These are phyloP conservation scores for Leguminivora glycinivorella DNA, from an alignment of 1,140 invertebrate species.

Conservation along the genomic window DNA sequence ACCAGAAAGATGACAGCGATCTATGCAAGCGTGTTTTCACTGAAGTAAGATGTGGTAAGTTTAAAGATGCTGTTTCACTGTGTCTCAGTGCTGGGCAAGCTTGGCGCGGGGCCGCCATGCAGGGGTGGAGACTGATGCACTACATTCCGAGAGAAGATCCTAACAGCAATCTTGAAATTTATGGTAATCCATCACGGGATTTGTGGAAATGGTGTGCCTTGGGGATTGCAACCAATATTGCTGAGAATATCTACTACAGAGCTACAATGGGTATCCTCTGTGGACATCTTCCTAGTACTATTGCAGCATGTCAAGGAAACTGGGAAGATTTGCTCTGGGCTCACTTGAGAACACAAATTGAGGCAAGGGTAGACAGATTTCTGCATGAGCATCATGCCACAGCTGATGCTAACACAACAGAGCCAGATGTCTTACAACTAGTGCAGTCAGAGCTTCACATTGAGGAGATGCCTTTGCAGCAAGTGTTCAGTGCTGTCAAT, in stretches of 20 bases:
- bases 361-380: constrained; percentile 90
- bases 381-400: constrained; percentile 79
- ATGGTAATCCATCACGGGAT: constrained; percentile 93
- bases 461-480: constrained; percentile 81
- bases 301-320: constrained; percentile 84
- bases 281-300: constrained; percentile 88
- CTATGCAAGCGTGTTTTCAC: constrained; percentile 85
- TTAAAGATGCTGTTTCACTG: constrained; percentile 90
- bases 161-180: constrained; percentile 80
- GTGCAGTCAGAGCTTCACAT: constrained; percentile 84
- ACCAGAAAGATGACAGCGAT: constrained; percentile 92
- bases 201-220: constrained; percentile 94
- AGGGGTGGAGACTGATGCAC: constrained; percentile 90
- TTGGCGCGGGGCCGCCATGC: constrained; percentile 92
- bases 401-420: constrained; percentile 77
- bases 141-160: constrained; percentile 65
- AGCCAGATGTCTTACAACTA: constrained; percentile 85
- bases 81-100: constrained; percentile 92
- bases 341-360: constrained; percentile 89
- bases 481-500: constrained; percentile 83
- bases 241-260: constrained; percentile 82
- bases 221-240: constrained; percentile 81
- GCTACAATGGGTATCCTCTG: constrained; percentile 89
- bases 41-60: constrained; percentile 91
- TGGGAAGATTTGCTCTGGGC: constrained; percentile 97